Conservation (phyloP, 2,888 invertebrate species). For the Aleiodes leptofemur region DNA sequence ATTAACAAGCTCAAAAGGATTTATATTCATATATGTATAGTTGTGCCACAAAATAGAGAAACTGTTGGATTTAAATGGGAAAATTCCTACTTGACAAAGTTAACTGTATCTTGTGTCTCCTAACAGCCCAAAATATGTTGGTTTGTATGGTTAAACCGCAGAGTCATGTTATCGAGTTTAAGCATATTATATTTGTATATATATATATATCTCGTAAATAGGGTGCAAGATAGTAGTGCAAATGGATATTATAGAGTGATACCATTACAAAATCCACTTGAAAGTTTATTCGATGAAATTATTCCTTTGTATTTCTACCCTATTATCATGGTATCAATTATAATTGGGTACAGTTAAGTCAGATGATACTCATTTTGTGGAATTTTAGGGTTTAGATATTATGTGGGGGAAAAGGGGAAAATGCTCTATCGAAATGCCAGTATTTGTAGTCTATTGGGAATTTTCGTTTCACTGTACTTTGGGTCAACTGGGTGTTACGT, state of each 20-base stretch:
- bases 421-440: constrained; percentile 3
- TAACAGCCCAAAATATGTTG: neutral
- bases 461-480: neutral
- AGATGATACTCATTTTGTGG: constrained; percentile 7
- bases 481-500: neutral
- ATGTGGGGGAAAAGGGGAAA: neutral
- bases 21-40: constrained; percentile 3
- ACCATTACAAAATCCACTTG: constrained; percentile 14
- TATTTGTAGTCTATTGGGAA: constrained; percentile 1
- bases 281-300: constrained; percentile 18
- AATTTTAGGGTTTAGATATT: neutral
- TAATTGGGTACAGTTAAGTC: constrained; percentile 8
- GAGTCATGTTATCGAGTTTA: constrained; percentile 4
- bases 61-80: neutral
- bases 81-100: constrained; percentile 10
- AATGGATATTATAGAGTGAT: constrained; percentile 22
- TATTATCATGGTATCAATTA: constrained; percentile 17
- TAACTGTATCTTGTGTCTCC: neutral
- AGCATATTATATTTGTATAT: constrained; percentile 6
- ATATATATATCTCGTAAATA: too few species aligned
- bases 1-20: neutral
- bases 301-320: constrained; percentile 4
- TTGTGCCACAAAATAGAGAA: neutral
- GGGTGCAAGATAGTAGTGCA: too few species aligned
- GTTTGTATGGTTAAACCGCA: neutral